Percentiles rank a stretch among this genome's conserved stretches.
These are phyloP conservation scores for Drosophila murphyi DNA, from an alignment of 1,140 invertebrate genomes.

Conservation along the genomic window DNA sequence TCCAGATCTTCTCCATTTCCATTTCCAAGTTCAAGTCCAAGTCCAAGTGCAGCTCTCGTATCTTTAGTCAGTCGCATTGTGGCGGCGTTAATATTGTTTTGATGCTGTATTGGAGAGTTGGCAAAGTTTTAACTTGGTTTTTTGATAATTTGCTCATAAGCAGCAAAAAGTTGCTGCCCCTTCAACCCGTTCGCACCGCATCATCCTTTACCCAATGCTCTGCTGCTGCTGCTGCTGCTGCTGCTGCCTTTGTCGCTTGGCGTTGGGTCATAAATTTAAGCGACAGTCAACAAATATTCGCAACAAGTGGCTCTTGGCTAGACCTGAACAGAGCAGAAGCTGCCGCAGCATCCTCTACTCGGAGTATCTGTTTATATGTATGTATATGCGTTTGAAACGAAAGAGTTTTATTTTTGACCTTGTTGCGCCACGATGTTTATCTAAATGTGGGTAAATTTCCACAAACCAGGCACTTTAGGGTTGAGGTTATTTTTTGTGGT, in stretches of 20 bases:
- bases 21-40: constrained; percentile 19
- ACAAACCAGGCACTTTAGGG: constrained; percentile 4
- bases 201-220: constrained; percentile 16
- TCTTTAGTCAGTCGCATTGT: background rate
- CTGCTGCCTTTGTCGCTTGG: constrained; percentile 38
- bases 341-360: constrained; percentile 26
- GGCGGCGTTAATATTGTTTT: constrained; percentile 73
- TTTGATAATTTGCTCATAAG: constrained; percentile 66
- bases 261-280: constrained; percentile 79
- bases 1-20: background rate
- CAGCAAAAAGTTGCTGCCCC: constrained; percentile 48
- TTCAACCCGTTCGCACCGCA: constrained; percentile 1
- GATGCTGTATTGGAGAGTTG: constrained; percentile 63
- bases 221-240: constrained; percentile 21
- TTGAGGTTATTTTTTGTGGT: background rate
- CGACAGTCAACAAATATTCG: constrained; percentile 83
- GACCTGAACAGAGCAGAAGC: constrained; percentile 19
- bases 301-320: constrained; percentile 78
- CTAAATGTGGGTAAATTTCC: constrained; percentile 32
- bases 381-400: constrained; percentile 12
- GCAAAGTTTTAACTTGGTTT: constrained; percentile 38
- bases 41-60: constrained; percentile 25
- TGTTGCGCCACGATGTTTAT: constrained; percentile 52
- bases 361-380: background rate
- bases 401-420: constrained; percentile 53